Evolutionary conservation across 2,888 invertebrate genomes (phyloP), one percentile per base, ranked within the genome.

Genomic region (Parelbella ahira): DNA sequence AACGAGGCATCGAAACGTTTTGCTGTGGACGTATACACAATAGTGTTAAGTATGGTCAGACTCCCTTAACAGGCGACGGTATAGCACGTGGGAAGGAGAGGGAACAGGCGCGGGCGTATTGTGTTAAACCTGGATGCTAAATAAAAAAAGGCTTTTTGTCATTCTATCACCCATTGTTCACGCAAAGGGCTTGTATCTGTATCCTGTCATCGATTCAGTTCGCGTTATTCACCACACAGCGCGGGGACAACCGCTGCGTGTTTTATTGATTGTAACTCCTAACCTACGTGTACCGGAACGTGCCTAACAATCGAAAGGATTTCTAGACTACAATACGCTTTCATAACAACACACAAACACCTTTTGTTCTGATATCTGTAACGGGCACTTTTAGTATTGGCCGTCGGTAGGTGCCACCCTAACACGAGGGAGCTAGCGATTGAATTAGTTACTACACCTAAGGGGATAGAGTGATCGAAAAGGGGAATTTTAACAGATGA

Each of bases 81-180:
- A 37, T 43, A 37, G 13, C 63, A 66, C 72, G 79, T 80, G 80
- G 76, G 79, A 79, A 80, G 77, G n/a, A 60, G 58, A 57, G 61
- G 62, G 68, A 66, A 67, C 63, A 59, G 63, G 70, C 69, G 71
- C 76, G 72, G 73, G 75, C 54, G 66, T 67, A 82, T 81, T 82
- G 79, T 81, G 64, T 61, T 60, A 57, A 54, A 64, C 54, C 65
- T 72, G 71, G 64, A 70, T 72, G 70, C 66, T 51, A 51, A 51
- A 53, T 67, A 73, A 70, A 78, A 30, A 36, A 72, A 73, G 60
- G 52, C 55, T 72, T 71, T 80, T 81, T 80, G 79, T 79, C 68
- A 70, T 72, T 72, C 69, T 68, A 77, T 75, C 72, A 71, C 71
- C 71, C 71, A 80, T 83, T 83, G 79, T 82, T 70, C 51, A 53